Percentiles rank a stretch among this genome's conserved stretches.
Evolutionary conservation across 2,113 vertebrate genomes (phyloP).

Genomic region (Thinocorus orbignyianus): DNA sequence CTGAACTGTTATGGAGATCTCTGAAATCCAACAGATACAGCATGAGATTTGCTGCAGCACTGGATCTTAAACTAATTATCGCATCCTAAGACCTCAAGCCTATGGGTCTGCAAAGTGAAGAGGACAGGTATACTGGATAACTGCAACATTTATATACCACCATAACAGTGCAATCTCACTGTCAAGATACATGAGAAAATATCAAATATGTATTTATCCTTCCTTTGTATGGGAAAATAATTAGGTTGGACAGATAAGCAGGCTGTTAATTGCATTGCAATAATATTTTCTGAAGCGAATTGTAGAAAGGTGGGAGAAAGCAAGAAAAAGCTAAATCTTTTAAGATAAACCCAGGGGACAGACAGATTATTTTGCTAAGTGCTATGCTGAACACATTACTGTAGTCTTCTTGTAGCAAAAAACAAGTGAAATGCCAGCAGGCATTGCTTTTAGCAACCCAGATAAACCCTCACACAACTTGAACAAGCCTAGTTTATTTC

Average conservation of each 20-base stretch:
- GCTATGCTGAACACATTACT: neutral
- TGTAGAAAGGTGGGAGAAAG: neutral
- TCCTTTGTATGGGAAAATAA: neutral
- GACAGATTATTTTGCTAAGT: neutral
- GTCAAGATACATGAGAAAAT: neutral
- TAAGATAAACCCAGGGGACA: neutral
- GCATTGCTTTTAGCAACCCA: neutral
- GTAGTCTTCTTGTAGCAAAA: neutral
- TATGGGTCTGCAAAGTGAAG: neutral
- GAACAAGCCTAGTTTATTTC: conserved; percentile 1
- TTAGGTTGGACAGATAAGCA: neutral
- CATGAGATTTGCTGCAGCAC: neutral
- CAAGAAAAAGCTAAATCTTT: neutral
- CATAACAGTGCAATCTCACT: neutral
- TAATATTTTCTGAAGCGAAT: neutral
- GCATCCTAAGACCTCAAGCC: neutral
- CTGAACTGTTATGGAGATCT: rapidly evolving
- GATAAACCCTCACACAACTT: neutral
- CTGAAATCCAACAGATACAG: neutral
- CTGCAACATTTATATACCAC: neutral
- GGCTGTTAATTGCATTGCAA: neutral
- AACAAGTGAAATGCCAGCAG: neutral
- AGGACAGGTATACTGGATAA: neutral
- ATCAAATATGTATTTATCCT: neutral
- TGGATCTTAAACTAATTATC: neutral